Conservation (phyloP, 2,113 vertebrate genomes). For the Platanista minor region DNA sequence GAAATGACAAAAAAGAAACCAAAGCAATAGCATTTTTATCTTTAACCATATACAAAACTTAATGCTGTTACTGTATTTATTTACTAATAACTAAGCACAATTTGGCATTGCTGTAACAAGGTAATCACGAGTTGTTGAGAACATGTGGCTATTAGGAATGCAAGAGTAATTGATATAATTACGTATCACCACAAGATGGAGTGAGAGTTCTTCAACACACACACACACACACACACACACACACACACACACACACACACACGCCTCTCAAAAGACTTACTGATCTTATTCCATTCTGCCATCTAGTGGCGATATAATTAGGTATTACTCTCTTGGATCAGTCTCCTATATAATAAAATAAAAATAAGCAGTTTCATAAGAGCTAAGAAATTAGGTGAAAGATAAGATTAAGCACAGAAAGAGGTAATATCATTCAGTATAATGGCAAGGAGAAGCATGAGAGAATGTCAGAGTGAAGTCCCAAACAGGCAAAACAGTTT, state of each 20-base stretch:
- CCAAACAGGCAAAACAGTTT: background rate
- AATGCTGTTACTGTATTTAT: background rate
- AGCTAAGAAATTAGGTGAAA: slow-evolving; percentile 9
- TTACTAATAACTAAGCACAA: background rate
- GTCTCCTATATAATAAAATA: background rate
- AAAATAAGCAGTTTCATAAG: background rate
- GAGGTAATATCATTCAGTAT: background rate
- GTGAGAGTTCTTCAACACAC: background rate
- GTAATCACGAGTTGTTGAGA: background rate
- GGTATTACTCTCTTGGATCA: background rate
- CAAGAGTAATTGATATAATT: slow-evolving; percentile 32
- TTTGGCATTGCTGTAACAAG: background rate
- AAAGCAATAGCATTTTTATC: background rate
- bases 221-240: background rate
- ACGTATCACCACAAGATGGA: slow-evolving; percentile 39
- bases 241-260: background rate
- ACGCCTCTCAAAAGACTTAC: background rate
- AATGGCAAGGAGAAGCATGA: background rate
- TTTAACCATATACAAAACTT: background rate
- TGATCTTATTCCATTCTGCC: slow-evolving; percentile 41
- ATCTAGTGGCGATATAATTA: slow-evolving; percentile 53
- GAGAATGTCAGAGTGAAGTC: background rate
- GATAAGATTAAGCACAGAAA: background rate
- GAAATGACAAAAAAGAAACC: background rate
- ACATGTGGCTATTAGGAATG: background rate